Conservation (phyloP, 1,140 invertebrate species). For the Subanguina moxae region DNA sequence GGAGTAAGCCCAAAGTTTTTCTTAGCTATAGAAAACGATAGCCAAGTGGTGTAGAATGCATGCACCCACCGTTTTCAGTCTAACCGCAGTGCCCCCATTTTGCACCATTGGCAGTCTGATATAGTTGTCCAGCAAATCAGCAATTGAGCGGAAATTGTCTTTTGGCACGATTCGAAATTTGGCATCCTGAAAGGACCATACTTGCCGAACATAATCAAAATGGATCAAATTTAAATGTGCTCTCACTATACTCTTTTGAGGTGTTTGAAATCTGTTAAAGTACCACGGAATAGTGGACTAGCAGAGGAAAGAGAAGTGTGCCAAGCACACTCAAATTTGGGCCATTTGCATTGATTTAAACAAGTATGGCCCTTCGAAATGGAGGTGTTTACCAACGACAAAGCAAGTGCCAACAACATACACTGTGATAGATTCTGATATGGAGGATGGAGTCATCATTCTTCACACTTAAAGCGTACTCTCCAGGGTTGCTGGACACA, state of each 20-base stretch:
- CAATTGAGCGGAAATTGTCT: slow-evolving; percentile 32
- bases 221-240: too few relatives aligned
- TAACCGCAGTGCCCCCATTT: slow-evolving; percentile 30
- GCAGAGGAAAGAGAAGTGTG: too few relatives aligned
- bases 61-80: slow-evolving; percentile 12
- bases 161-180: slow-evolving; percentile 30
- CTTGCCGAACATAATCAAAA: too few relatives aligned
- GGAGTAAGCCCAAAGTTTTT: too few relatives aligned
- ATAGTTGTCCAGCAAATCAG: slow-evolving; percentile 40
- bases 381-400: not conserved
- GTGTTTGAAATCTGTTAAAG: too few relatives aligned
- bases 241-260: too few relatives aligned
- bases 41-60: too few relatives aligned
- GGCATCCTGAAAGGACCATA: slow-evolving; percentile 39
- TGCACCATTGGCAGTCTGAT: slow-evolving; percentile 42
- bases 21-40: too few relatives aligned
- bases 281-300: too few relatives aligned
- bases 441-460: slow-evolving; percentile 40
- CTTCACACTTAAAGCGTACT: slow-evolving; percentile 47
- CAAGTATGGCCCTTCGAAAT: too few relatives aligned
- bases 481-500: slow-evolving; percentile 20
- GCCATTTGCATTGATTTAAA: too few relatives aligned
- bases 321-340: too few relatives aligned
- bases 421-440: slow-evolving; percentile 41
- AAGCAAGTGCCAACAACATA: slow-evolving; percentile 19